These are phyloP conservation scores for Amniataba percoides DNA, from an alignment of 2,797 vertebrate species.

Conservation along the genomic window DNA sequence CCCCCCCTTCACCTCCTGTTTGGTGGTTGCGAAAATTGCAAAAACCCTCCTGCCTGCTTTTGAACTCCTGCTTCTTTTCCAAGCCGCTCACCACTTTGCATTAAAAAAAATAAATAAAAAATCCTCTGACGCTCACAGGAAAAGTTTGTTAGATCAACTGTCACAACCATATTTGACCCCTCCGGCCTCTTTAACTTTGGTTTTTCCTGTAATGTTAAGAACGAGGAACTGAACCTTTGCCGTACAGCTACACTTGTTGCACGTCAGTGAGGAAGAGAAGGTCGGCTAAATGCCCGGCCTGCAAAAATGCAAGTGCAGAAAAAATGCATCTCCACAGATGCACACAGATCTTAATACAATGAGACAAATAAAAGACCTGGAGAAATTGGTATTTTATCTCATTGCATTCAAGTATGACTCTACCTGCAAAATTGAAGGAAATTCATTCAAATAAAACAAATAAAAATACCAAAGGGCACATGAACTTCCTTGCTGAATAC, in stretches of 20 bases:
- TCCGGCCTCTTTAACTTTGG: conserved; percentile 22
- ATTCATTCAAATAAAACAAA: not conserved
- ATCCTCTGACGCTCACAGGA: conserved; percentile 44
- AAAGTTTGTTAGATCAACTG: conserved; percentile 50
- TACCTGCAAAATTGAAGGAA: not conserved
- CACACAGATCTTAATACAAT: not conserved
- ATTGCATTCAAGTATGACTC: not conserved
- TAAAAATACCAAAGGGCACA: not conserved
- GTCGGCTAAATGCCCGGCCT: not conserved
- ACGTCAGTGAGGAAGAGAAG: conserved; percentile 7
- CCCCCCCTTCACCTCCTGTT: conserved; percentile 28
- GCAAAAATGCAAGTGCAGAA: conserved; percentile 6
- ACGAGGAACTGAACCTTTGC: conserved; percentile 14
- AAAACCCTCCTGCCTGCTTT: conserved; percentile 23
- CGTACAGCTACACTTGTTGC: conserved; percentile 30
- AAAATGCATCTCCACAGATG: not conserved
- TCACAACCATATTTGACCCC: conserved; percentile 56
- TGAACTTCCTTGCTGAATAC: not conserved
- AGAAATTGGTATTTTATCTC: too few relatives aligned
- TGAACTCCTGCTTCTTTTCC: conserved; percentile 26
- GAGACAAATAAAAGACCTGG: not conserved
- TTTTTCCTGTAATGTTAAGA: conserved; percentile 29
- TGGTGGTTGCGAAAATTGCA: conserved; percentile 26
- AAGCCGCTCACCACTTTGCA: not conserved
- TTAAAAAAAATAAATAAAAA: too few relatives aligned